Evolutionary conservation across 2,797 vertebrate species (phyloP), one percentile per base, ranked within the genome.

Genomic region (Epinephelus malabaricus): DNA sequence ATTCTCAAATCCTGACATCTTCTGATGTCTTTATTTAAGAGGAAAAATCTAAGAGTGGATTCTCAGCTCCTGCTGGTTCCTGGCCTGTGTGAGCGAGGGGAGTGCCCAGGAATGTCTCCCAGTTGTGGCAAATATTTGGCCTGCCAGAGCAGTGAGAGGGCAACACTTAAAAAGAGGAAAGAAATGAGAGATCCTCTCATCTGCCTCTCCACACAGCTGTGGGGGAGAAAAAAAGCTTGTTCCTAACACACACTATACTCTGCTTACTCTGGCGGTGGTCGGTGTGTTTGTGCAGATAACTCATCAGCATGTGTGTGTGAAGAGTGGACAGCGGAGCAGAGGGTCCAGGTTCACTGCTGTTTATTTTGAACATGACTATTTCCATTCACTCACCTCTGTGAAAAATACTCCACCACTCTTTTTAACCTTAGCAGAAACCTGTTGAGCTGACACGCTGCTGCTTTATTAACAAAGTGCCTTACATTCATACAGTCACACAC

Each of bases 101-200:
- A 91, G 89, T 81, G 88, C 82, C 69, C 85, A 86, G 92, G 91
- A 95, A 94, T 94, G 90, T 94, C 88, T 93, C 89, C 71, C 65
- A 78, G 88, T 76, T 64, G 54, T 89, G 90, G 88, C 86, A 93
- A 94, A 94, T 94, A 95, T 92, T 93, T 94, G 79, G 85, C 77
- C 81, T 84, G 81, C 82, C 64, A 10, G 62, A 81, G 82, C 43
- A 63, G 80, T 74, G 86, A 85, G 88, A 88, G 86, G 86, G 84
- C 83, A 83, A 45, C 90, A 69, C 79, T 89, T 84, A 85, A 82
- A 89, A 85, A 73, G 83, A 78, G 84, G 85, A 73, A 76, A 90
- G 83, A 87, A 89, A 84, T 65, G 77, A 88, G 88, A 70, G 79
- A 76, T 85, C 55, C 85, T 79, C 86, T 86, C 75, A 82, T 91